Conservation (phyloP, 2,888 invertebrate genomes). For the Cactoblastis cactorum region DNA sequence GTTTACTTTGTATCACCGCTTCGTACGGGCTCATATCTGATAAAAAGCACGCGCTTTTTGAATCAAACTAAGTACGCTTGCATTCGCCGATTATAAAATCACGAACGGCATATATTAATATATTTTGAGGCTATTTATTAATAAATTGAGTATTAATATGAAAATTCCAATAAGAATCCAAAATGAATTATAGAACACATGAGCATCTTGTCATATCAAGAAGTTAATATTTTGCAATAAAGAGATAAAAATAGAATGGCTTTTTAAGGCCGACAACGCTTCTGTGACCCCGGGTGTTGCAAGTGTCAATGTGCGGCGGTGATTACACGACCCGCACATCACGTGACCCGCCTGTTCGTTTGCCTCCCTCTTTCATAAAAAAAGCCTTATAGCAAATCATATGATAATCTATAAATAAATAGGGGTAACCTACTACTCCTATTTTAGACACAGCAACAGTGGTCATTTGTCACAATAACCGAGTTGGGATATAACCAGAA, state of each 20-base stretch:
- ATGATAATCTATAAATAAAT: background rate
- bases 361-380: too few species aligned
- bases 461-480: background rate
- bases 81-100: constrained; percentile 35
- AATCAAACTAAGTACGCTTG: constrained; percentile 39
- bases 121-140: constrained; percentile 28
- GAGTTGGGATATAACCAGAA: background rate
- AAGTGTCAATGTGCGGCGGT: too few species aligned
- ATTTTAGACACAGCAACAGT: background rate
- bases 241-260: too few species aligned
- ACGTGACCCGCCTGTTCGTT: too few species aligned
- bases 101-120: constrained; percentile 30
- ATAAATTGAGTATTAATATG: background rate
- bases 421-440: background rate
- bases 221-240: too few species aligned
- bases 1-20: constrained; percentile 22
- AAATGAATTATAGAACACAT: too few species aligned
- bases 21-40: constrained; percentile 48
- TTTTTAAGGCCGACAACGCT: too few species aligned
- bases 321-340: too few species aligned
- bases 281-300: too few species aligned
- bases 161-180: too few species aligned
- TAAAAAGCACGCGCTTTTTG: constrained; percentile 55
- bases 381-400: background rate
- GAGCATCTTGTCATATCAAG: too few species aligned